These are phyloP conservation scores for Dryas iulia DNA, from an alignment of 1,140 invertebrate species.

Conservation along the genomic window DNA sequence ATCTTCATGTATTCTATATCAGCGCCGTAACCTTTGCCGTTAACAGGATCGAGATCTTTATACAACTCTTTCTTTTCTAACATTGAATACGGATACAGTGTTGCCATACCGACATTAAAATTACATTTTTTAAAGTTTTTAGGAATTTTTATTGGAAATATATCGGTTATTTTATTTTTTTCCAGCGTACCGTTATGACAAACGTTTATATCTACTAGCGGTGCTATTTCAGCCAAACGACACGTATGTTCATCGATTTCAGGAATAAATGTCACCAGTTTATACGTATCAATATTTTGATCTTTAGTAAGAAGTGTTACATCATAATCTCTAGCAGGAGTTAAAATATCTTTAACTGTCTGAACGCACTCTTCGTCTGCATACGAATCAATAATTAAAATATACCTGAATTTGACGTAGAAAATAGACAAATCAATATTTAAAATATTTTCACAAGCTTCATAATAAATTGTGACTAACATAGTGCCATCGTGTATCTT, in stretches of 20 bases:
- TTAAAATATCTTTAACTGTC: conserved; percentile 20
- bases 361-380: conserved; percentile 20
- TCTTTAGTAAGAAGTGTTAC: conserved; percentile 37
- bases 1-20: conserved; percentile 64
- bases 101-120: conserved; percentile 50
- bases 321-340: conserved; percentile 31
- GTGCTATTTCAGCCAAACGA: conserved; percentile 24
- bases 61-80: conserved; percentile 37
- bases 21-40: conserved; percentile 38
- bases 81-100: conserved; percentile 47
- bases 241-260: conserved; percentile 45
- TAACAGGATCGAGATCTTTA: conserved; percentile 40
- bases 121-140: conserved; percentile 52
- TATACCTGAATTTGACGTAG: conserved; percentile 38
- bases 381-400: conserved; percentile 33
- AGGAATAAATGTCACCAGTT: conserved; percentile 35
- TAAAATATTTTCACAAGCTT: conserved; percentile 31
- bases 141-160: conserved; percentile 44
- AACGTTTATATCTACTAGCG: conserved; percentile 32
- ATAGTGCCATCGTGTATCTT: conserved; percentile 28
- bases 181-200: conserved; percentile 38
- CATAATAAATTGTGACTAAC: conserved; percentile 33
- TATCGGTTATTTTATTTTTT: conserved; percentile 8
- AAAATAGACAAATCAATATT: conserved; percentile 10
- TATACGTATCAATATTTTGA: conserved; percentile 16